Evolutionary conservation across 2,888 invertebrate genomes (phyloP).

Genomic region (Clitarchus hookeri): DNA sequence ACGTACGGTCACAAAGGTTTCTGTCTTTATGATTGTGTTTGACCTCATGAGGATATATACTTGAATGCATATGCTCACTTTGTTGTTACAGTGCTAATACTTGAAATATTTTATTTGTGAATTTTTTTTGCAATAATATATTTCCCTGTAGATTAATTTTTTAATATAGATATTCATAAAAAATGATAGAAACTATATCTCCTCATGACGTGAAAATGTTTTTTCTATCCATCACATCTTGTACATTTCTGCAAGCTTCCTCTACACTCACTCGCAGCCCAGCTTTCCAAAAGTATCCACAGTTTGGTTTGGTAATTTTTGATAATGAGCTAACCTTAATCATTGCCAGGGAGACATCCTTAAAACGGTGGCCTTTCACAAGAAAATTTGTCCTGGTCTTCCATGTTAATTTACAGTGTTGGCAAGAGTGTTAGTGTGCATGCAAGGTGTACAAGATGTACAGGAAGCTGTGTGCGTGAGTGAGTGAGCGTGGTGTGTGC

Average conservation of each 20-base stretch:
- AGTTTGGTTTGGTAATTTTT: not conserved
- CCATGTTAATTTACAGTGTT: too few species aligned
- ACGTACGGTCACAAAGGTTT: not conserved
- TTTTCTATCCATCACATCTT: not conserved
- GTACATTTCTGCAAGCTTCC: not conserved
- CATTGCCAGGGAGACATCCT: conserved; percentile 6
- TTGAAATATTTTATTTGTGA: not conserved
- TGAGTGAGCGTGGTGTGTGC: conserved; percentile 46
- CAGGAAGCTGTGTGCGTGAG: conserved; percentile 11
- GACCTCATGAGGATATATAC: not conserved
- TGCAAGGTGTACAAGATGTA: too few species aligned
- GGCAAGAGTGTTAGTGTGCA: too few species aligned
- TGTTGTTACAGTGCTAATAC: not conserved
- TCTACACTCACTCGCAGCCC: not conserved
- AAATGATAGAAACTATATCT: not conserved
- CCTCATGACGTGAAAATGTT: not conserved
- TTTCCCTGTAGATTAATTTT: not conserved
- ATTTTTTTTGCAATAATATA: not conserved
- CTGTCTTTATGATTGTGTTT: not conserved
- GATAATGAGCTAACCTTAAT: not conserved
- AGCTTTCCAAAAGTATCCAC: not conserved
- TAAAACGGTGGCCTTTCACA: not conserved
- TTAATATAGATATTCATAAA: too few species aligned
- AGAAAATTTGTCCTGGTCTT: not conserved
- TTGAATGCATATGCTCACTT: not conserved